Conservation (phyloP, 2,888 invertebrate species). For the Drosophila prostipennis region DNA sequence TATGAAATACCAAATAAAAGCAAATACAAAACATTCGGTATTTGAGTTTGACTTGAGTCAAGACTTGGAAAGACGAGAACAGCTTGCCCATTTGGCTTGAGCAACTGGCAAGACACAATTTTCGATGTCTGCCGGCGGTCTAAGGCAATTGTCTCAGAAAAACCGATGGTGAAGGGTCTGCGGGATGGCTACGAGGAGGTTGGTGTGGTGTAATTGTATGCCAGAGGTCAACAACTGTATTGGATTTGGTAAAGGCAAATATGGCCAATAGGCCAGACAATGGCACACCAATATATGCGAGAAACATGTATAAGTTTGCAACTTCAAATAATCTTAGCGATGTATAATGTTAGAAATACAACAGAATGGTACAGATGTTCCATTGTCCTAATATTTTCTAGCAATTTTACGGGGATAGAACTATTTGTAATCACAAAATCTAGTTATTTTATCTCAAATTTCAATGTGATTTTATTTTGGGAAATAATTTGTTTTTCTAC, state of each 20-base stretch:
- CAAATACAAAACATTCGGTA: conserved; percentile 12
- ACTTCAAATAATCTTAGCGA: too few species aligned
- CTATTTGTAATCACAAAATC: too few species aligned
- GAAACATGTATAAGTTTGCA: neutral
- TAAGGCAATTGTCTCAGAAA: conserved; percentile 17
- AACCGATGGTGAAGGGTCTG: conserved; percentile 3
- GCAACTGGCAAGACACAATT: conserved; percentile 21
- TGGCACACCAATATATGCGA: conserved; percentile 2
- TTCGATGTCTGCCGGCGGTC: conserved; percentile 36
- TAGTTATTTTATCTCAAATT: too few species aligned
- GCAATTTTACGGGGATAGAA: too few species aligned
- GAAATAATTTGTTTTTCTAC: too few species aligned
- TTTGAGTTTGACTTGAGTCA: conserved; percentile 15
- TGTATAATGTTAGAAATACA: too few species aligned
- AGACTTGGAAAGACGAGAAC: conserved; percentile 45
- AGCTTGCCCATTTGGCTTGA: conserved; percentile 63
- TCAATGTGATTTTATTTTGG: too few species aligned
- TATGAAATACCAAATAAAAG: conserved; percentile 36
- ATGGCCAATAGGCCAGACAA: conserved; percentile 8
- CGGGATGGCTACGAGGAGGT: neutral
- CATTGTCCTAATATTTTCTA: too few species aligned
- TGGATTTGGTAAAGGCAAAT: conserved; percentile 42
- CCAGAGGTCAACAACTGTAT: conserved; percentile 63
- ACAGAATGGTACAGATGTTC: too few species aligned
- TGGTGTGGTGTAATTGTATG: conserved; percentile 56